Evolutionary conservation across 2,113 vertebrate species (phyloP), one percentile per base, ranked within the genome.

Genomic region (Taurulus bubalis): DNA sequence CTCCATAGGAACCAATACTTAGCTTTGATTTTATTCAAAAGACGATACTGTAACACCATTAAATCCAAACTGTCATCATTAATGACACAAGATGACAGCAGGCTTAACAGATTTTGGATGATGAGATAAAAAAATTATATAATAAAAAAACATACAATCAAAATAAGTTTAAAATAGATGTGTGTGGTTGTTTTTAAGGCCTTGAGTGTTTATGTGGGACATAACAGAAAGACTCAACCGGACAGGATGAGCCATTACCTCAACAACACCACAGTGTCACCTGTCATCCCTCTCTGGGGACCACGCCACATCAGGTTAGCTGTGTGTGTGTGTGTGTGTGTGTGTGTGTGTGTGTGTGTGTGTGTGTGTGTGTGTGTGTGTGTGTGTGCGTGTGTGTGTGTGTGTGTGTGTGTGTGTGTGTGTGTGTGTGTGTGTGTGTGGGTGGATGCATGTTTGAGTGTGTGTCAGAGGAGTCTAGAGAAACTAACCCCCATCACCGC

Each of bases 161-260:
- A 38, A 80, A 12, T 2, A 64, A 71, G 38, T 72, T 73, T 38
- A 14, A 67, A 77, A 77, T 66, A 63, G 68, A 66, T 20, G 30
- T 38, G 2, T 63, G 36, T 59, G 59, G 56, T 58, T 84, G 28
- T 75, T 51, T 82, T 75, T 55, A 47, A 67, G 66, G 67, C 58
- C 30, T 45, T 6, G 14, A 40, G 26, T 71, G 59, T 73, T 28
- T 60, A 49, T 47, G 38, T 53, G 65, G 40, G 72, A 15, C 26
- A 60, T 40, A 76, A 55, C 22, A 75, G 47, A 75, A 51, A 70
- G 67, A 81, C 58, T 80, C 75, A 63, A 24, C 49, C 42, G 82
- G 78, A 81, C 84, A 85, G 63, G 60, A 67, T 63, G 75, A 59
- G 71, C 70, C 77, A 78, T 86, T 75, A 87, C 84, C 56, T 80